Percentiles rank a stretch among this genome's conserved stretches.
Conservation (phyloP, 2,888 invertebrate species). For the Ferrisia virgata region DNA sequence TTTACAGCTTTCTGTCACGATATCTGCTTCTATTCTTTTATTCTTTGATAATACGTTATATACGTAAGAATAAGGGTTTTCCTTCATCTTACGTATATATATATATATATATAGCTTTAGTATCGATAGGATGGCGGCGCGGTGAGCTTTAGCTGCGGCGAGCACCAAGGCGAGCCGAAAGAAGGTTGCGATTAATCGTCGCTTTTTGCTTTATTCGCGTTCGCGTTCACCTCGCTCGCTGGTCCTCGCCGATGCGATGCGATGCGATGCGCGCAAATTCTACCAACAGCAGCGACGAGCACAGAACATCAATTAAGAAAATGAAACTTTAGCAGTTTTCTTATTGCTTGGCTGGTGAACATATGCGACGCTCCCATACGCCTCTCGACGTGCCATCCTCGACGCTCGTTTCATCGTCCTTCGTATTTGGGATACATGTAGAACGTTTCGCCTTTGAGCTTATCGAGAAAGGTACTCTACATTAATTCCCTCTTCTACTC, state of each 20-base stretch:
- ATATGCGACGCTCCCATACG: constrained; percentile 5
- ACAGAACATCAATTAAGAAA: constrained; percentile 23
- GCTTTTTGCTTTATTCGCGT: background rate
- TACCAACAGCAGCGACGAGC: background rate
- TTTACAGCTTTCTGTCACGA: constrained; percentile 13
- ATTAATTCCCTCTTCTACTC: background rate
- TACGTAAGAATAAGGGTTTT: background rate
- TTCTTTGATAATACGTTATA: background rate
- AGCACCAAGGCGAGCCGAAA: too few relatives aligned
- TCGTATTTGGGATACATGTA: too few relatives aligned
- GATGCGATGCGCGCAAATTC: background rate
- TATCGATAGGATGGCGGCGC: too few relatives aligned
- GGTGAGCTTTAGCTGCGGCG: too few relatives aligned
- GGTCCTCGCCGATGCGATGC: background rate
- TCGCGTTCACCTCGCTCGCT: background rate
- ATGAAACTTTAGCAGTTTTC: constrained; percentile 17
- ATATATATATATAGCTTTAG: too few relatives aligned
- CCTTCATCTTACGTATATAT: too few relatives aligned
- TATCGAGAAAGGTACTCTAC: too few relatives aligned
- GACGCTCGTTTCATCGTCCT: background rate
- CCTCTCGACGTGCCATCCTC: background rate
- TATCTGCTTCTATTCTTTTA: background rate
- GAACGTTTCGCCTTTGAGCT: too few relatives aligned
- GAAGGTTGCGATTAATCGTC: constrained; percentile 18
- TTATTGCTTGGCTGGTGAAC: too few relatives aligned